Evolutionary conservation across 2,888 invertebrate species (phyloP).

Genomic region (Autographa pulchrina): DNA sequence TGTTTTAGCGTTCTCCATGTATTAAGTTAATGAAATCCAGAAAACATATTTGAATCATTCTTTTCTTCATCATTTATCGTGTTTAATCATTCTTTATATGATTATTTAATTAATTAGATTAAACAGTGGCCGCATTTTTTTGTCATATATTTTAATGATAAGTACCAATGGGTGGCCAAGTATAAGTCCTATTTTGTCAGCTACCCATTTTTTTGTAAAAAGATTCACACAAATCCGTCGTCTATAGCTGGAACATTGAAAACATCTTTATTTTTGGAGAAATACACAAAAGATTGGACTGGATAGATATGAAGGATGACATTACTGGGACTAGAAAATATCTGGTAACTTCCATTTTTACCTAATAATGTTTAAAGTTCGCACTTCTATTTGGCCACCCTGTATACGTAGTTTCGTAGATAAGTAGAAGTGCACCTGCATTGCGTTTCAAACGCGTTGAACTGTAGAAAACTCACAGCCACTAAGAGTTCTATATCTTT

Average conservation of each 20-base stretch:
- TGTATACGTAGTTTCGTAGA: not conserved
- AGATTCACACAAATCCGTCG: not conserved
- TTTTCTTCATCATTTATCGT: not conserved
- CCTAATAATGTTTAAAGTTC: not conserved
- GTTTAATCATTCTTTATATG: not conserved
- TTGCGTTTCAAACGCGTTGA: not conserved
- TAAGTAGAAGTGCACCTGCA: not conserved
- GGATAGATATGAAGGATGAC: not conserved
- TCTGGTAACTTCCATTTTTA: conserved; percentile 1
- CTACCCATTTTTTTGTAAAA: not conserved
- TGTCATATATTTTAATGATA: too few species aligned
- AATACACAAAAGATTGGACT: not conserved
- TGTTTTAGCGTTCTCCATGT: conserved; percentile 1
- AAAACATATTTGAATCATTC: not conserved
- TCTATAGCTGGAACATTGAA: not conserved
- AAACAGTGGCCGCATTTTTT: too few species aligned
- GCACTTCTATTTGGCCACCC: not conserved
- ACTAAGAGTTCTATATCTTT: too few species aligned
- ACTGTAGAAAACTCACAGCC: not conserved
- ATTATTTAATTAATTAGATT: too few species aligned
- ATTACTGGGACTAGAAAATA: not conserved
- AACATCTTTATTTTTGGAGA: not conserved
- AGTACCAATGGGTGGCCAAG: too few species aligned
- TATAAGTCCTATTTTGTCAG: too few species aligned
- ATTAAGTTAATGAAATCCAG: conserved; percentile 4